Evolutionary conservation across 2,888 invertebrate species (phyloP).

Genomic region (Tanytarsus gracilentus): DNA sequence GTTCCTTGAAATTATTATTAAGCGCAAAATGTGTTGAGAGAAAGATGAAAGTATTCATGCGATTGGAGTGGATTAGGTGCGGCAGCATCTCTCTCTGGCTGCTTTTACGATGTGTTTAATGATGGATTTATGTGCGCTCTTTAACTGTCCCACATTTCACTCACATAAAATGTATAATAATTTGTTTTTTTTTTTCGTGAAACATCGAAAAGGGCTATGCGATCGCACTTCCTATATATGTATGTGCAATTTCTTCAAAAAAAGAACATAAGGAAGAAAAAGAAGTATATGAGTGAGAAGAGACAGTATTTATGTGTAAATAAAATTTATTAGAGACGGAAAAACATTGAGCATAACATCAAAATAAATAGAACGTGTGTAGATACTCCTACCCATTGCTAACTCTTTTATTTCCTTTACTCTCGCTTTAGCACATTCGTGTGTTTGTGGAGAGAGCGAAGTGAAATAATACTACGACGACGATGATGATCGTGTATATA

Average conservation of each 20-base stretch:
- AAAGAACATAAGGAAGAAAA: background rate
- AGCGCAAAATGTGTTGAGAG: no score
- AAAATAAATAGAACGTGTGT: conserved; percentile 14
- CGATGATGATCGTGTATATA: conserved; percentile 2
- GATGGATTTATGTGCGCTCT: background rate
- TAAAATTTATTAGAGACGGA: conserved; percentile 18
- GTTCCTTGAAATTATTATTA: no score
- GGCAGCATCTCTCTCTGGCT: no score
- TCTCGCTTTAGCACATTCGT: background rate
- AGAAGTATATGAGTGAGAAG: background rate
- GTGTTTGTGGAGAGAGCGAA: background rate
- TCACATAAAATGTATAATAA: background rate
- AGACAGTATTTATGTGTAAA: conserved; percentile 2
- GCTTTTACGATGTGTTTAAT: background rate
- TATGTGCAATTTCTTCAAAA: conserved; percentile 13
- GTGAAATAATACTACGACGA: background rate
- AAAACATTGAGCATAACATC: conserved; percentile 25
- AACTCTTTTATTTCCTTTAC: background rate
- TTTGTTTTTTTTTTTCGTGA: background rate
- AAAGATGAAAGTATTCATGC: no score
- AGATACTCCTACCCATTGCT: conserved; percentile 26
- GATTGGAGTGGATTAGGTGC: background rate
- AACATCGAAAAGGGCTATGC: background rate
- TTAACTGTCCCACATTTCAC: conserved; percentile 1
- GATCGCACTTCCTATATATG: conserved; percentile 5